Percentiles rank a stretch among this genome's conserved stretches.
Evolutionary conservation across 2,888 invertebrate genomes (phyloP).

Genomic region (Spodoptera exigua): DNA sequence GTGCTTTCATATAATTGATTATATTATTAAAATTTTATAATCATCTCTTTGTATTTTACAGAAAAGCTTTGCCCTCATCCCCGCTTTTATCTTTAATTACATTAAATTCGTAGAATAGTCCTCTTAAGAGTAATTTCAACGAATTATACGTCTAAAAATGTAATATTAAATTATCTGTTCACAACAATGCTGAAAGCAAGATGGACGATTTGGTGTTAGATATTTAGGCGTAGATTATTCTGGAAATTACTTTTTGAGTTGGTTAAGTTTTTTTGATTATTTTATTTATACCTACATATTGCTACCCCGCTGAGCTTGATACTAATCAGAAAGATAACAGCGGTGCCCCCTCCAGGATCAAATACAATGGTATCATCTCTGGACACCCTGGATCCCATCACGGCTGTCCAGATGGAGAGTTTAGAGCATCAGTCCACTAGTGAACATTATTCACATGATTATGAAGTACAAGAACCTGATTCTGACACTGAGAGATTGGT

Average conservation of each 20-base stretch:
- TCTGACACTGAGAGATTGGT: slow-evolving; percentile 86
- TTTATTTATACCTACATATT: slow-evolving; percentile 51
- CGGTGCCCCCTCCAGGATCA: slow-evolving; percentile 90
- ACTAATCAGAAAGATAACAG: slow-evolving; percentile 88
- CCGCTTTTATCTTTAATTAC: slow-evolving; percentile 60
- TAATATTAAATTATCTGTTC: slow-evolving; percentile 21
- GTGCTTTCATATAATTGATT: slow-evolving; percentile 39
- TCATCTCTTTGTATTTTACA: slow-evolving; percentile 60
- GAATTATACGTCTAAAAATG: neutral
- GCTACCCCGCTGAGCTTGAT: slow-evolving; percentile 83
- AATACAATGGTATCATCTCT: slow-evolving; percentile 95
- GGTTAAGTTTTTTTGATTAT: slow-evolving; percentile 14
- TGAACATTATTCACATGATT: slow-evolving; percentile 83
- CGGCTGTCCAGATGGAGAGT: slow-evolving; percentile 86
- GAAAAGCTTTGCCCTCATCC: slow-evolving; percentile 64
- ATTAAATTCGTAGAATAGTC: slow-evolving; percentile 22
- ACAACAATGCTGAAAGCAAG: slow-evolving; percentile 18
- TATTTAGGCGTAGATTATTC: neutral
- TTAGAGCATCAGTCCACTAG: slow-evolving; percentile 84
- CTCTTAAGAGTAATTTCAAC: slow-evolving; percentile 20
- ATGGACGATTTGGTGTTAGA: slow-evolving; percentile 4
- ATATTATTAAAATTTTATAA: slow-evolving; percentile 23
- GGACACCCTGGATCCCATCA: slow-evolving; percentile 91
- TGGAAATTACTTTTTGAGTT: slow-evolving; percentile 9
- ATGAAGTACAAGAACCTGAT: slow-evolving; percentile 86